A percentile compares a stretch with the other conserved stretches of the same genome.
Conservation (phyloP, 2,797 vertebrate genomes). For the Sus cebifrons region DNA sequence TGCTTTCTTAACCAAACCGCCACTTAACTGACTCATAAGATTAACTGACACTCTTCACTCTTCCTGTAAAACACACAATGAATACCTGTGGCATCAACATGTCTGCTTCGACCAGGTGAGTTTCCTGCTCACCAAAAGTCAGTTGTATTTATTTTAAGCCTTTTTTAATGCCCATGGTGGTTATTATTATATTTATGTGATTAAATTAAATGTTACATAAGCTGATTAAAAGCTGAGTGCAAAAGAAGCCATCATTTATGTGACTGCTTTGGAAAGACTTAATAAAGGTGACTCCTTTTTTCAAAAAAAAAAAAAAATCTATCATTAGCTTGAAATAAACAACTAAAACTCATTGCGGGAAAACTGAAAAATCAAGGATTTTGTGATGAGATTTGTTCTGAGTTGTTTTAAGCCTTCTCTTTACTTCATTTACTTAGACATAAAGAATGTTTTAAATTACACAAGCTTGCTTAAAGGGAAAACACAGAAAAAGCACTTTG, state of each 20-base stretch:
- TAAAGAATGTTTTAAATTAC: conserved; percentile 3
- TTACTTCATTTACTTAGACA: neutral
- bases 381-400: conserved; percentile 16
- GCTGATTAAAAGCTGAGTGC: neutral
- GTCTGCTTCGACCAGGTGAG: neutral
- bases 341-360: neutral
- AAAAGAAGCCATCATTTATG: neutral
- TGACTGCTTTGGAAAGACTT: neutral
- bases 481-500: neutral
- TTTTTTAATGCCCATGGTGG: neutral
- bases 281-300: neutral
- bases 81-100: neutral
- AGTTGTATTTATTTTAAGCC: neutral
- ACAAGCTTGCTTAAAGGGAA: neutral
- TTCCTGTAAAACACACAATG: conserved; percentile 10
- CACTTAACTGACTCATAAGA: conserved; percentile 66
- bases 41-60: neutral
- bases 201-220: conserved; percentile 35
- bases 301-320: neutral
- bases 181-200: conserved; percentile 18
- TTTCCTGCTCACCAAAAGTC: neutral
- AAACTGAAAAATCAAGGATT: conserved; percentile 2
- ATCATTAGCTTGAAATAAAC: neutral
- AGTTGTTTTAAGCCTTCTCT: conserved; percentile 12
- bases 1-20: conserved; percentile 52